phyloP scores from a whole-genome alignment of 2,888 invertebrate genomes.

The Anarsia innoxiella region DNA sequence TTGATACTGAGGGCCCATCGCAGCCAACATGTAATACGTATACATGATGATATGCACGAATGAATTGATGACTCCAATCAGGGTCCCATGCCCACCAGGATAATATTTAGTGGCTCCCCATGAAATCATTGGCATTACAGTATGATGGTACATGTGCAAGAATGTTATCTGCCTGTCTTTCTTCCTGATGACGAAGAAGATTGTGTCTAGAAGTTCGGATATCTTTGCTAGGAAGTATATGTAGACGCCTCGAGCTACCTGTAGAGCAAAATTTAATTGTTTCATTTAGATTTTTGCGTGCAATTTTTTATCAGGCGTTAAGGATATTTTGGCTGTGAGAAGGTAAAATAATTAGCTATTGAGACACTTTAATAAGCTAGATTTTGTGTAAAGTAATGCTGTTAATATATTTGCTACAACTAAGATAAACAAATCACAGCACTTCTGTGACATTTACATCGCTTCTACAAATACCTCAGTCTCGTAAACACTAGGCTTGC shows the following conservation, averaged over 20 bases:
- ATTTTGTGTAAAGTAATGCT: too few species aligned
- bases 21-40: constrained; percentile 91
- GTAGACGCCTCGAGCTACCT: constrained; percentile 84
- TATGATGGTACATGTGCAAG: constrained; percentile 95
- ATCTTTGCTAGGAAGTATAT: constrained; percentile 92
- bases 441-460: too few species aligned
- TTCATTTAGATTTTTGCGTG: too few species aligned
- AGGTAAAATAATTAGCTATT: too few species aligned
- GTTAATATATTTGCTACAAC: too few species aligned
- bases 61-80: constrained; percentile 92
- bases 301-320: too few species aligned
- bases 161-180: constrained; percentile 92
- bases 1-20: constrained; percentile 90
- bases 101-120: constrained; percentile 95
- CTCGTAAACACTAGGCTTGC: too few species aligned
- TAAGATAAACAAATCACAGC: too few species aligned
- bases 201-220: constrained; percentile 91
- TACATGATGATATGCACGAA: constrained; percentile 98
- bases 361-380: too few species aligned
- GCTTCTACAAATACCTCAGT: too few species aligned
- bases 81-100: constrained; percentile 92
- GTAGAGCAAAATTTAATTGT: too few species aligned
- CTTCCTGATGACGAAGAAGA: constrained; percentile 95
- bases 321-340: too few species aligned
- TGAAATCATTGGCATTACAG: constrained; percentile 94